Evolutionary conservation across 2,797 vertebrate species (phyloP), one percentile per base, ranked within the genome.

Genomic region (Taeniopygia guttata): DNA sequence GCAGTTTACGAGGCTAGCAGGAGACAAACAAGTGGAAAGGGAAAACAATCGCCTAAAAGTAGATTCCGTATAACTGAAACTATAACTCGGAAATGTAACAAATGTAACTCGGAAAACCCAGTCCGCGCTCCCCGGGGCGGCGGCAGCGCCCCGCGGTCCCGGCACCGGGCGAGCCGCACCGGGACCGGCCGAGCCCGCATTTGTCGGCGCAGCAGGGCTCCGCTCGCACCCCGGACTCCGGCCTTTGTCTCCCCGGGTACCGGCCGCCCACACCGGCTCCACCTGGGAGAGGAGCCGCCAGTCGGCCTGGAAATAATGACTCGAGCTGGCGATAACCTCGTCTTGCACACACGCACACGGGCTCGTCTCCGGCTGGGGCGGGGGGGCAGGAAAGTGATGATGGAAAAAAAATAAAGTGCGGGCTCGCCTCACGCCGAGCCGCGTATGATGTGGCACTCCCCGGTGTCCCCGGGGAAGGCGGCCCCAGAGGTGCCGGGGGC

Each of bases 1-100:
- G 97, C 97, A 97, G 97, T 98, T 98, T 98, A 98, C 95, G 96
- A 98, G 98, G 95, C 97, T 97, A 97, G 97, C 97, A 96, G 89
- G 97, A 98, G 96, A 98, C 98, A 97, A 98, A 98, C 97, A 98
- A 98, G 97, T 94, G 96, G 97, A 96, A 96, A 97, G 94, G 97
- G 96, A 96, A 97, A 97, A 96, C 96, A 97, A 97, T 89, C 94
- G 95, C 96, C 96, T 91, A 94, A 89, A 97, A 98, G 96, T 87
- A 34, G 93, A 87, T 89, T 58, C 93, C 67, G n/a, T 73, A 29
- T 11, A 78, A 93, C 79, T 81, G 95, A 91, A 87, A 86, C 90
- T 90, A 54, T 23, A 59, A 72, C 66, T 90, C 73, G 87, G 87
- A 90, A 89, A 78, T 54, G 34, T 78, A 72, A 59, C 52, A 42